Conservation (phyloP, 2,797 vertebrate genomes). For the Margarornis squamiger region DNA sequence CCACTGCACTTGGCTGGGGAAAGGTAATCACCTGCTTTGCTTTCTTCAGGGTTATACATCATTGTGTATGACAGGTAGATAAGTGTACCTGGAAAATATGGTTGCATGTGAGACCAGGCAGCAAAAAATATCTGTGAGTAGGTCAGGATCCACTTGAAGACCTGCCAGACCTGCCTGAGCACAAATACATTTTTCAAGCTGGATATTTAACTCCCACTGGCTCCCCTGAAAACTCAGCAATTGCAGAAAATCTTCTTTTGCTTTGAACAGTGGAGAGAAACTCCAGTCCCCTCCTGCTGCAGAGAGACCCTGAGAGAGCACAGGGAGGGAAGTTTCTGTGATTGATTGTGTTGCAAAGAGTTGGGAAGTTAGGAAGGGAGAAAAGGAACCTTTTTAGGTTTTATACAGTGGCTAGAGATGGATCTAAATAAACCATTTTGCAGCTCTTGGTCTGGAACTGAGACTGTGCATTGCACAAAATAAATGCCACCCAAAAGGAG, state of each 20-base stretch:
- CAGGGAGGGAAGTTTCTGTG: background rate
- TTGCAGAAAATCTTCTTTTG: background rate
- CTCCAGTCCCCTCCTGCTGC: background rate
- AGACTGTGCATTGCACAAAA: background rate
- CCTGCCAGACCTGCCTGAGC: constrained; percentile 5
- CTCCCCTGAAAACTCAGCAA: background rate
- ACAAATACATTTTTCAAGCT: background rate
- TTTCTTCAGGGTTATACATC: background rate
- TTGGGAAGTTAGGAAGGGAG: background rate
- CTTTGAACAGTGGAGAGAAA: background rate
- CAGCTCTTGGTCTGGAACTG: background rate
- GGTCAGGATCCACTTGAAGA: background rate
- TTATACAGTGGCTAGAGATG: background rate
- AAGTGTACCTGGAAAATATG: background rate
- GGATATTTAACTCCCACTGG: constrained; percentile 6
- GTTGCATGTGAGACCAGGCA: background rate
- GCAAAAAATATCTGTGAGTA: background rate
- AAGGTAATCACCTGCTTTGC: constrained; percentile 8
- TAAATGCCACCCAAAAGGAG: background rate
- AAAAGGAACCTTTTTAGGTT: background rate
- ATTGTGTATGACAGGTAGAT: background rate
- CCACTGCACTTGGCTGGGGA: background rate
- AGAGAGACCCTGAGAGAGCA: background rate
- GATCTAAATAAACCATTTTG: background rate
- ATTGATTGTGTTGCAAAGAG: background rate